phyloP scores from a whole-genome alignment of 2,797 vertebrate species.

The Oophaga sylvatica region DNA sequence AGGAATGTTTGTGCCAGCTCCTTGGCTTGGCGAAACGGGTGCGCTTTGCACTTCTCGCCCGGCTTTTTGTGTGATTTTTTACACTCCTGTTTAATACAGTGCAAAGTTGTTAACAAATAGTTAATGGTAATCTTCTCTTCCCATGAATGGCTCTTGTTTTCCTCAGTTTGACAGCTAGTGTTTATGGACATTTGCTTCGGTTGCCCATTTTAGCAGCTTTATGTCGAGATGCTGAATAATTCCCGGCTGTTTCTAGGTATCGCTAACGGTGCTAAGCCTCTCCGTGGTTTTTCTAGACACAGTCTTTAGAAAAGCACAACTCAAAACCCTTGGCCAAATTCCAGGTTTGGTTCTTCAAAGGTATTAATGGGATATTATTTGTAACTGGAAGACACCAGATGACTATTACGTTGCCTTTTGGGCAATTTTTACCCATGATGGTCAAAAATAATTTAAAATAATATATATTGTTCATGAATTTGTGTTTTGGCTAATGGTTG shows the following conservation, averaged over 20 bases:
- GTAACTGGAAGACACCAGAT: not conserved
- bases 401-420: not conserved
- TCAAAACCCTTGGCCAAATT: conserved; percentile 15
- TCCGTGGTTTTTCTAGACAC: conserved; percentile 20
- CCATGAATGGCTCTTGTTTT: not conserved
- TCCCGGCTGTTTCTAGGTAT: conserved; percentile 11
- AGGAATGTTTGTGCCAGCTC: conserved; percentile 27
- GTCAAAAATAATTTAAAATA: not conserved
- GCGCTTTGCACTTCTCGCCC: conserved; percentile 6
- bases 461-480: not conserved
- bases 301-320: conserved; percentile 29
- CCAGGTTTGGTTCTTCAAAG: conserved; percentile 12
- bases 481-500: not conserved
- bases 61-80: not conserved
- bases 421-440: not conserved
- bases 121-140: conserved; percentile 29
- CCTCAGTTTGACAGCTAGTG: not conserved
- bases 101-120: conserved; percentile 41
- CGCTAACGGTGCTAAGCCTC: conserved; percentile 16
- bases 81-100: conserved; percentile 30
- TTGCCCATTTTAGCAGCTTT: conserved; percentile 35
- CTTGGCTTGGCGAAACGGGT: not conserved
- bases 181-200: conserved; percentile 27
- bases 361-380: conserved; percentile 9
- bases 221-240: not conserved